Conservation (phyloP, 2,888 invertebrate species). For the Minunthozetes semirufus region DNA sequence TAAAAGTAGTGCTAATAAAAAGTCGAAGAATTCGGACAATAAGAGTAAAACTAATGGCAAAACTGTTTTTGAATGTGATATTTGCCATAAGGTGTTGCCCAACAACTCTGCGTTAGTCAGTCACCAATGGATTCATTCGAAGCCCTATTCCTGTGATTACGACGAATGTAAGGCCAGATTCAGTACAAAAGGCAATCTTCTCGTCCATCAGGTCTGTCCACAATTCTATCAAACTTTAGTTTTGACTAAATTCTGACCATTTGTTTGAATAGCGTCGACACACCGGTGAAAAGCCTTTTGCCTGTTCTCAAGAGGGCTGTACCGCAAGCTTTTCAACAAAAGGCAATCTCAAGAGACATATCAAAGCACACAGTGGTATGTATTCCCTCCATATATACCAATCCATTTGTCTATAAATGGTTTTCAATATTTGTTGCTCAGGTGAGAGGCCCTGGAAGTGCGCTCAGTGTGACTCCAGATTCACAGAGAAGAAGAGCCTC, state of each 20-base stretch:
- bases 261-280: constrained; percentile 57
- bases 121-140: too few relatives aligned
- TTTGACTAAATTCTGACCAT: not conserved
- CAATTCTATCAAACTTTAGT: constrained; percentile 41
- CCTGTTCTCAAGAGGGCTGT: constrained; percentile 47
- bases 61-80: too few relatives aligned
- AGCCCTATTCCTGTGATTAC: constrained; percentile 37
- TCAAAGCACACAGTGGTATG: constrained; percentile 43
- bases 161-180: constrained; percentile 43
- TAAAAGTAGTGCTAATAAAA: too few relatives aligned
- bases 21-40: too few relatives aligned
- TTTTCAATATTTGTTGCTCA: too few relatives aligned
- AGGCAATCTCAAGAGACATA: constrained; percentile 46
- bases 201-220: constrained; percentile 44
- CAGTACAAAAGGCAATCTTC: constrained; percentile 41
- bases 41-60: too few relatives aligned
- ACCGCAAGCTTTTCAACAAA: constrained; percentile 43
- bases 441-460: too few relatives aligned
- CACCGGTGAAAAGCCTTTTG: constrained; percentile 60
- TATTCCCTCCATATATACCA: too few relatives aligned
- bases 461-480: too few relatives aligned
- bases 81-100: too few relatives aligned
- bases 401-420: too few relatives aligned
- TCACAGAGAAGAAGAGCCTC: not conserved
- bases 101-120: too few relatives aligned